Evolutionary conservation across 2,113 vertebrate genomes (phyloP).

Genomic region (Dasyornis broadbenti): DNA sequence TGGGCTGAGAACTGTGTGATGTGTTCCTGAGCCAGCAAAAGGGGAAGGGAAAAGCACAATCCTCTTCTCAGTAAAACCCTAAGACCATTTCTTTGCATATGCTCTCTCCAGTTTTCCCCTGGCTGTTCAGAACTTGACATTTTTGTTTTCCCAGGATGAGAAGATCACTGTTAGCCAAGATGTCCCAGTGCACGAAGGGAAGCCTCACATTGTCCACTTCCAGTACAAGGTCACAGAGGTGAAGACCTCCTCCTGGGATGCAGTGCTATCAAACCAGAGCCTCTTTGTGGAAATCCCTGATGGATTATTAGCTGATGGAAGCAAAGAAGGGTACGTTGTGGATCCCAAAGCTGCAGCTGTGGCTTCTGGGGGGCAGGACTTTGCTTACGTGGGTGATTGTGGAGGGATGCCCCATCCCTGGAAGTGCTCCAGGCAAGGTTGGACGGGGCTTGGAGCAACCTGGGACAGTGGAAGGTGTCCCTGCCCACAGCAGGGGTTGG

Average conservation of each 20-base stretch:
- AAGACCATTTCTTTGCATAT: not conserved
- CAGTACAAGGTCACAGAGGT: conserved; percentile 91
- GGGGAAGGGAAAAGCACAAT: not conserved
- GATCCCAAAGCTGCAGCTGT: accelerated
- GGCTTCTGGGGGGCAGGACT: not conserved
- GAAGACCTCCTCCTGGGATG: conserved; percentile 88
- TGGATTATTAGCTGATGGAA: conserved; percentile 87
- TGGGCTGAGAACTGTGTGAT: not conserved
- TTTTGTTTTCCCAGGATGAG: conserved; percentile 75
- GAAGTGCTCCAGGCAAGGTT: not conserved
- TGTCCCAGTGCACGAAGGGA: conserved; percentile 79
- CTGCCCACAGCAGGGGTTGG: not conserved
- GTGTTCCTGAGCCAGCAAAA: not conserved
- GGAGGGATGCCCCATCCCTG: not conserved
- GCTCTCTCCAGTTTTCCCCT: not conserved
- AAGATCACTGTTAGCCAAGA: conserved; percentile 92
- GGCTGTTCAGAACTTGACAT: not conserved
- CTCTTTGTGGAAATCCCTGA: conserved; percentile 94
- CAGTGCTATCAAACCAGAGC: conserved; percentile 83
- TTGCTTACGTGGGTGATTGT: not conserved
- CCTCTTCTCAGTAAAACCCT: not conserved
- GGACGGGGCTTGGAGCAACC: not conserved
- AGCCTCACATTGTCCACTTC: conserved; percentile 85
- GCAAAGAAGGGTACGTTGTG: conserved; percentile 90
- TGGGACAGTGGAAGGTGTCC: not conserved